Conservation (phyloP, 35 echinoderm and acorn worm genomes). For the Hemicentrotus pulcherrimus region DNA sequence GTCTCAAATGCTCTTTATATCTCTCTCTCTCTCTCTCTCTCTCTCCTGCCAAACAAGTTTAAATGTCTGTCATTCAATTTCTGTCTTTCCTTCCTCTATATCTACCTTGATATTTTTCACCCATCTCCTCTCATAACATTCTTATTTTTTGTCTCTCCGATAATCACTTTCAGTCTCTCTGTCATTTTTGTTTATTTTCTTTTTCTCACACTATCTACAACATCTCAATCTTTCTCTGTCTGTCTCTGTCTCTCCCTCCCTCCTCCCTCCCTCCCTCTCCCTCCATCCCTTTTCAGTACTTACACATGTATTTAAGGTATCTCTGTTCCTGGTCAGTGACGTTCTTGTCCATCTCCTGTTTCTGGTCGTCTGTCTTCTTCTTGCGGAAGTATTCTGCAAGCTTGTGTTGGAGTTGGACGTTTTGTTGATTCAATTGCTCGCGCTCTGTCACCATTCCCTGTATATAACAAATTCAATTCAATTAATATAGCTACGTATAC, state of each 20-base stretch:
- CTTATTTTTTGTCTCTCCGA: too few species aligned
- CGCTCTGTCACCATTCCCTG: slow-evolving; percentile 67
- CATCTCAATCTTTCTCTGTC: background rate
- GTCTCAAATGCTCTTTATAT: too few species aligned
- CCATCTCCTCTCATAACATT: too few species aligned
- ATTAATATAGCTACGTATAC: too few species aligned
- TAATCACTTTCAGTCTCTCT: too few species aligned
- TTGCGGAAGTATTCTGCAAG: slow-evolving; percentile 97
- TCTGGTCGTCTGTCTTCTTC: slow-evolving; percentile 98
- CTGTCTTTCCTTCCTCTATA: too few species aligned
- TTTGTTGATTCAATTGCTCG: slow-evolving; percentile 79
- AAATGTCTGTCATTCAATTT: too few species aligned
- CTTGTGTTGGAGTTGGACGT: slow-evolving; percentile 96
- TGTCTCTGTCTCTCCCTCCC: background rate
- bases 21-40: too few species aligned
- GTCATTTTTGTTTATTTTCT: too few species aligned
- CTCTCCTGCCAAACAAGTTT: too few species aligned
- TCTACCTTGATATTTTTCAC: too few species aligned
- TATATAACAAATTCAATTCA: background rate
- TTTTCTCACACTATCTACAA: too few species aligned
- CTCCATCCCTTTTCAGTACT: slow-evolving; percentile 42
- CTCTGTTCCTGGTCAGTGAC: slow-evolving; percentile 98
- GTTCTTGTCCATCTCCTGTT: slow-evolving; percentile 99
- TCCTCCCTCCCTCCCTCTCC: background rate
- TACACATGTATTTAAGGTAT: slow-evolving; percentile 99